Base-by-base conservation (phyloP, 2,113 vertebrate species). In the Calidris pugnax region DNA sequence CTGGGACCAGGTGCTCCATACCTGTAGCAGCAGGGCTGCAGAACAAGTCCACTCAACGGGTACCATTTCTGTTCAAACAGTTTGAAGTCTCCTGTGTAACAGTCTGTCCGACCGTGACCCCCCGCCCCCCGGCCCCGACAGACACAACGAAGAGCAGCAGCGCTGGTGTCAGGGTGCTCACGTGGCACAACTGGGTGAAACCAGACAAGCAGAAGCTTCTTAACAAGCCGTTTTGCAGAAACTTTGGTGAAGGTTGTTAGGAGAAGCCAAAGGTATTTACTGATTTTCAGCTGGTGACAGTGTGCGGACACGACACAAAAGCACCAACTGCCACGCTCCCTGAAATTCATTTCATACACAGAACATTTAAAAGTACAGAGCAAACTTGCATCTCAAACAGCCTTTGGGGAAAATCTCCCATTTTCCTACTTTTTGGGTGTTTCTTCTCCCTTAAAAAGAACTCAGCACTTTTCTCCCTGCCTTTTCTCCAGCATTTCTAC, bases 381-480 rank as follows among this genome's bases (percentile, higher is more conserved):
- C 7, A 35, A 77, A 35, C 41, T 1, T 15, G 4, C 20, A 35
- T 2, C 68, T 43, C 10, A 2, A 74, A 35, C 51, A 68, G 74
- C 18, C 30, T 39, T 11, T 6, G 12, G 39, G 23, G 24, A 45
- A 28, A 51, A 57, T 7, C 6, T 28, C 21, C 35, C 7, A 0
- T 45, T 35, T 53, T n/a, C n/a, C 67, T 64, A 4, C 50, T 81
- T 57, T 2, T 45, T 22, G 10, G 5, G 14, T 8, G 21, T 10
- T 16, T 23, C 22, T 30, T 28, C 24, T 10, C 35, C 10, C 37
- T 55, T 68, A 37, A 9, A 4, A 43, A 33, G 5, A 68, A 30
- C 17, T 56, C 27, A 1, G 0, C 3, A 4, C 0, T 10, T 37
- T 45, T 20, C 14, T 28, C 76, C 68, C 76, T 45, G 41, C 6